Evolutionary conservation across 30 jellyfish, hydroid and myxozoan species (phyloP).

Genomic region (Euphysa ruthae): DNA sequence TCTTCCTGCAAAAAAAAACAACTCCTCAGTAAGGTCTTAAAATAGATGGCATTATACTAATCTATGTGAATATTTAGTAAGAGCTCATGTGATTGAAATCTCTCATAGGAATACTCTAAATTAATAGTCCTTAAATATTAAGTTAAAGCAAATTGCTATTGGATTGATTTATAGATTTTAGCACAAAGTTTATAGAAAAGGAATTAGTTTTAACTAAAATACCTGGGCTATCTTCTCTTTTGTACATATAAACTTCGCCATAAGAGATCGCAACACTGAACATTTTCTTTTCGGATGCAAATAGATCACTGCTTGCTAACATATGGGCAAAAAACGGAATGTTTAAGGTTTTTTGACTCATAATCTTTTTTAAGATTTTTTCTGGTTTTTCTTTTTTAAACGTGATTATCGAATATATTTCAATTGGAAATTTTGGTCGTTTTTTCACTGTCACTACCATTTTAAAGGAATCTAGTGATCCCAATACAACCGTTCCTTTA

Average conservation of each 20-base stretch:
- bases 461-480: slow-evolving; percentile 23
- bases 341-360: slow-evolving; percentile 51
- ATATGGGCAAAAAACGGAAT: slow-evolving; percentile 72
- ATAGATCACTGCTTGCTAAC: slow-evolving; percentile 61
- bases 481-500: slow-evolving; percentile 40
- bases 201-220: too few species aligned
- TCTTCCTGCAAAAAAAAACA: slow-evolving; percentile 40
- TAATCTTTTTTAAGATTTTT: slow-evolving; percentile 36
- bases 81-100: too few species aligned
- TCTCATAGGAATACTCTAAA: too few species aligned
- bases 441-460: slow-evolving; percentile 54
- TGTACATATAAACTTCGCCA: slow-evolving; percentile 54
- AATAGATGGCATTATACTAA: too few species aligned
- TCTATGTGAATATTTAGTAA: too few species aligned
- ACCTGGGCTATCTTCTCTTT: too few species aligned
- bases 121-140: too few species aligned
- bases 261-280: slow-evolving; percentile 64
- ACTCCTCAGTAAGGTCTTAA: too few species aligned
- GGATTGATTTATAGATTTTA: too few species aligned
- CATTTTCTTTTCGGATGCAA: slow-evolving; percentile 34
- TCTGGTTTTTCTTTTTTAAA: slow-evolving; percentile 61
- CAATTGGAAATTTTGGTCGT: slow-evolving; percentile 28
- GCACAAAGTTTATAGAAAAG: too few species aligned
- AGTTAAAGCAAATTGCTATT: too few species aligned
- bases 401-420: slow-evolving; percentile 49